These are phyloP conservation scores for Phyllotis vaccarum DNA, from an alignment of 2,797 vertebrate genomes.

Conservation along the genomic window DNA sequence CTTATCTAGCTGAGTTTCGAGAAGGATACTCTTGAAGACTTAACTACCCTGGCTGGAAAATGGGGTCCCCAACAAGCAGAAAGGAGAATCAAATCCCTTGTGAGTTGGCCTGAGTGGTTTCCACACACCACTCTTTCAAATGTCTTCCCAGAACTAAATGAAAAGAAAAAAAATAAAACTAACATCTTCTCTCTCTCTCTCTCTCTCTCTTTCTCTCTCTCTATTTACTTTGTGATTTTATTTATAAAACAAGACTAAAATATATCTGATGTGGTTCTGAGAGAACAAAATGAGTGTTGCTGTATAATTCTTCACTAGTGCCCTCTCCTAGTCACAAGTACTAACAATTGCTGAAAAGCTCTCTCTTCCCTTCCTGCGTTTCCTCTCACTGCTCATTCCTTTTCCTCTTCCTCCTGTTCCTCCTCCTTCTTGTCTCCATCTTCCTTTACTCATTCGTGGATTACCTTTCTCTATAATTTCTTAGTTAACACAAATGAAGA, in stretches of 20 bases:
- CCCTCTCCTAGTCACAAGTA: background rate
- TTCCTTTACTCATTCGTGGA: background rate
- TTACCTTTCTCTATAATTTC: background rate
- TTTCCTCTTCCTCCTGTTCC: background rate
- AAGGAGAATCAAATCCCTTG: background rate
- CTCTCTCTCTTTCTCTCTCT: background rate
- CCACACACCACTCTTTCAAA: background rate
- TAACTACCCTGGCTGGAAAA: background rate
- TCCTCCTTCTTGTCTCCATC: background rate
- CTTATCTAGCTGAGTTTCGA: background rate
- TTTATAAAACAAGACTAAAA: background rate
- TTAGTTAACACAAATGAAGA: background rate
- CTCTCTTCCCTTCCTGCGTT: background rate
- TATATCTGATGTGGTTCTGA: background rate
- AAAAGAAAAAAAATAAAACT: constrained; percentile 25
- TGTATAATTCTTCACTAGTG: background rate
- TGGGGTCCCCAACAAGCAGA: background rate
- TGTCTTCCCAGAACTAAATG: background rate
- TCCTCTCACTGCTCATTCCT: background rate
- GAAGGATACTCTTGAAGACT: background rate
- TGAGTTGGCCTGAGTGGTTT: background rate
- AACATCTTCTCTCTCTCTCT: too few relatives aligned
- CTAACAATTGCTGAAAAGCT: background rate
- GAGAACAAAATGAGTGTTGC: background rate
- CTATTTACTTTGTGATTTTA: background rate